Evolutionary conservation across 2,888 invertebrate genomes (phyloP), one percentile per base, ranked within the genome.

Genomic region (Acrocera orbiculus): DNA sequence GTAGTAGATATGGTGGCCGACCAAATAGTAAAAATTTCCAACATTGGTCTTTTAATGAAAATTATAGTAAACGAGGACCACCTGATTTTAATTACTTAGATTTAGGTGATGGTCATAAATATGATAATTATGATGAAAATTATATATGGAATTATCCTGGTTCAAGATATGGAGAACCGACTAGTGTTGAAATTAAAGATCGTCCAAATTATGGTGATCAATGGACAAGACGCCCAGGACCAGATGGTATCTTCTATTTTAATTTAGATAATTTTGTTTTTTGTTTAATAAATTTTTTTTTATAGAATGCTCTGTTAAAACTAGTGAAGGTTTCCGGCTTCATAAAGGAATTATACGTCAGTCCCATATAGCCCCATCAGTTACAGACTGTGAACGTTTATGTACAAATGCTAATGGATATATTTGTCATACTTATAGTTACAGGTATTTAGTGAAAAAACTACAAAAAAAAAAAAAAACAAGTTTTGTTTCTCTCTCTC

Each of bases 341-440:
- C 69, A 73, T 22, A 70, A 76, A 39, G 68, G 69, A 0, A 70
- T 76, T 4, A 69, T 82, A 2, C 66, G 74, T 33, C 66, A 76
- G 35, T 69, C 75, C 0, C 63, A 69, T 27, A 56, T 70, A 3
- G 75, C 76, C 2, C 68, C 70, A 2, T 74, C 72, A 11, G 67
- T 83, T 9, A 73, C 77, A 13, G 77, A 80, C 38, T 85, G 85
- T 50, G 83, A 85, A 45, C 62, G 70, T 0, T 65, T 79, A 7
- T 85, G 85, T 52, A 73, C 72, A 32, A 65, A 66, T 7, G 79
- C 80, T 51, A 65, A 65, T 35, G 71, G 71, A 38, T 81, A 81
- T 49, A 64, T 64, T 47, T 85, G 85, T 47, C 70, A 73, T 17
- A 78, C 80, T 0, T 83, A 79, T 43, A 79, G 80, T 41, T 83